These are phyloP conservation scores for Clitarchus hookeri DNA, from an alignment of 2,888 invertebrate genomes.

Conservation along the genomic window DNA sequence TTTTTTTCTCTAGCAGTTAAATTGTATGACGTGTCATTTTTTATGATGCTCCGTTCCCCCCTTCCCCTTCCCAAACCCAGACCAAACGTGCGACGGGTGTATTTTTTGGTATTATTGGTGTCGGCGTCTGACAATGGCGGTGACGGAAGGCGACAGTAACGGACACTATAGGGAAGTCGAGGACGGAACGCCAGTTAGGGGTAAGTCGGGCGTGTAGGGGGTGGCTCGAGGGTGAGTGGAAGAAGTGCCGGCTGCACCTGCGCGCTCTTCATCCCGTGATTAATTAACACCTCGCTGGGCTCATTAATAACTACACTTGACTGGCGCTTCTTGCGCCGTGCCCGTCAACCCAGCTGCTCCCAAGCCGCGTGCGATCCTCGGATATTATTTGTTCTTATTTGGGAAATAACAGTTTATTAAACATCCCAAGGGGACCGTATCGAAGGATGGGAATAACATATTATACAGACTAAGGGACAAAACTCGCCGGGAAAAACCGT, in stretches of 20 bases:
- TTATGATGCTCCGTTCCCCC: slow-evolving; percentile 17
- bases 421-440: too few relatives aligned
- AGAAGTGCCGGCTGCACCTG: background rate
- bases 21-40: slow-evolving; percentile 24
- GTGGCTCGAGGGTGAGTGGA: background rate
- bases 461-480: too few relatives aligned
- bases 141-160: background rate
- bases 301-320: background rate
- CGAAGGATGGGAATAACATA: too few relatives aligned
- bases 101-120: background rate
- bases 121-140: background rate
- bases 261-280: background rate
- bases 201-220: background rate
- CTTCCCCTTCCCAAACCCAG: background rate
- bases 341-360: background rate
- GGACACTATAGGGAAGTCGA: background rate
- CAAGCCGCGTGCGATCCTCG: too few relatives aligned
- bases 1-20: slow-evolving; percentile 20
- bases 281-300: background rate
- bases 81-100: background rate
- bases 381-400: too few relatives aligned
- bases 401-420: too few relatives aligned
- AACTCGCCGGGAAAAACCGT: too few relatives aligned
- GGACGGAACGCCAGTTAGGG: background rate
- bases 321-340: background rate